Evolutionary conservation across 2,797 vertebrate species (phyloP).

Genomic region (Poecilia velifera): DNA sequence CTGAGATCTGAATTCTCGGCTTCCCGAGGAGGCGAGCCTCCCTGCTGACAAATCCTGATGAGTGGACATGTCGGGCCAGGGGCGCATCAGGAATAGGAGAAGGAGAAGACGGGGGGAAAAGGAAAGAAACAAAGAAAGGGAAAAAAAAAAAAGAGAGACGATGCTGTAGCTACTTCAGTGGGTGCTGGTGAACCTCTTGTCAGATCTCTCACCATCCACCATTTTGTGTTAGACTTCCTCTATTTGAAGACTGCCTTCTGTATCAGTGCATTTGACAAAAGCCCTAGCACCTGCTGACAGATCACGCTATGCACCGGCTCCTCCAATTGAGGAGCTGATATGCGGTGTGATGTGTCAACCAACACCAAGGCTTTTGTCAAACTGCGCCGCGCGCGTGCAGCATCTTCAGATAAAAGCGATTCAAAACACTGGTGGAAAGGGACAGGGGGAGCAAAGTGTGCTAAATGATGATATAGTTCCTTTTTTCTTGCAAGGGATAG

Average conservation of each 20-base stretch:
- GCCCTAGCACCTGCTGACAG: conserved; percentile 76
- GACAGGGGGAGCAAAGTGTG: conserved; percentile 13
- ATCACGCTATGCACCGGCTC: conserved; percentile 70
- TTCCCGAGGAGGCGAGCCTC: conserved; percentile 37
- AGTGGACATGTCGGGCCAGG: conserved; percentile 57
- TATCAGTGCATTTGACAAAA: conserved; percentile 72
- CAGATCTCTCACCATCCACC: conserved; percentile 64
- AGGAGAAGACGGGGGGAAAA: no score
- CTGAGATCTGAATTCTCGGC: conserved; percentile 37
- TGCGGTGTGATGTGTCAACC: conserved; percentile 71
- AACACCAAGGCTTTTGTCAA: conserved; percentile 66
- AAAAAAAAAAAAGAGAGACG: not conserved
- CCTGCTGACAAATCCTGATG: conserved; percentile 66
- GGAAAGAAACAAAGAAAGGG: not conserved
- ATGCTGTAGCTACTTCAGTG: conserved; percentile 52
- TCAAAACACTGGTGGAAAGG: conserved; percentile 35
- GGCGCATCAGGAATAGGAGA: conserved; percentile 49
- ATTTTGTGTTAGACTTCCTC: conserved; percentile 67
- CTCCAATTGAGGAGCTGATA: conserved; percentile 74
- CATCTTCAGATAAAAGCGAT: conserved; percentile 51
- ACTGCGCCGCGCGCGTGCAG: conserved; percentile 47
- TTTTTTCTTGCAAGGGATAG: conserved; percentile 39
- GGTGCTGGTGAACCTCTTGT: conserved; percentile 64
- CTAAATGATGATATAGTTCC: conserved; percentile 45
- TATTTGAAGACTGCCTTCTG: conserved; percentile 71